These are phyloP conservation scores for Apodemia zela DNA, from an alignment of 2,888 invertebrate genomes.

Conservation along the genomic window DNA sequence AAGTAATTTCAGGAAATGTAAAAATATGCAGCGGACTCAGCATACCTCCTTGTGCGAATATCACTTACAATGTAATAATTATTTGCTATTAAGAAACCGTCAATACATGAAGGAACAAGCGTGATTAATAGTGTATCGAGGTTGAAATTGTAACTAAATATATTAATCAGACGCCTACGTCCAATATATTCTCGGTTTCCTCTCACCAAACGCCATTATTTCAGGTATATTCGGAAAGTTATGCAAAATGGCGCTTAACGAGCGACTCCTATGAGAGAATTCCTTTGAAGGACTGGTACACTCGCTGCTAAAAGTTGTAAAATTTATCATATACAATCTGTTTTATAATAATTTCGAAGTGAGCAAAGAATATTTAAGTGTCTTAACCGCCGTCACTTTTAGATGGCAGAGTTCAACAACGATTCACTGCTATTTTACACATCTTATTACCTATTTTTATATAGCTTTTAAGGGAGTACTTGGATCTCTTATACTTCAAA, in stretches of 20 bases:
- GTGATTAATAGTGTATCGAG: conserved; percentile 5
- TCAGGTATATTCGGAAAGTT: conserved; percentile 7
- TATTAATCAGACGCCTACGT: conserved; percentile 8
- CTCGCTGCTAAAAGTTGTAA: conserved; percentile 20
- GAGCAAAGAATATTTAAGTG: too few species aligned
- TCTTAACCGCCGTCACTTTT: too few species aligned
- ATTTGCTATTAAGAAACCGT: neutral
- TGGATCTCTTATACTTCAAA: too few species aligned
- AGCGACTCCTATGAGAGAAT: conserved; percentile 43
- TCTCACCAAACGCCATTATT: conserved; percentile 3
- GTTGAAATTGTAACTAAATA: conserved; percentile 13
- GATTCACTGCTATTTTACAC: too few species aligned
- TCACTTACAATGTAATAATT: neutral
- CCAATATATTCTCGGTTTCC: neutral
- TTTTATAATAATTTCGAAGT: too few species aligned
- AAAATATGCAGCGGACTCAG: too few species aligned
- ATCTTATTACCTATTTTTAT: too few species aligned
- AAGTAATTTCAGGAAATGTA: too few species aligned
- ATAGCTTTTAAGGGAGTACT: too few species aligned
- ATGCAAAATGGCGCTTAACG: conserved; percentile 43
- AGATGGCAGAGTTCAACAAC: too few species aligned
- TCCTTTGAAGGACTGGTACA: conserved; percentile 45
- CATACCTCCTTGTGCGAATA: too few species aligned
- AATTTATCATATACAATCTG: too few species aligned
- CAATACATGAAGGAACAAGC: neutral